These are phyloP conservation scores for Apomyelois bistriatella DNA, from an alignment of 2,888 invertebrate genomes.

Conservation along the genomic window DNA sequence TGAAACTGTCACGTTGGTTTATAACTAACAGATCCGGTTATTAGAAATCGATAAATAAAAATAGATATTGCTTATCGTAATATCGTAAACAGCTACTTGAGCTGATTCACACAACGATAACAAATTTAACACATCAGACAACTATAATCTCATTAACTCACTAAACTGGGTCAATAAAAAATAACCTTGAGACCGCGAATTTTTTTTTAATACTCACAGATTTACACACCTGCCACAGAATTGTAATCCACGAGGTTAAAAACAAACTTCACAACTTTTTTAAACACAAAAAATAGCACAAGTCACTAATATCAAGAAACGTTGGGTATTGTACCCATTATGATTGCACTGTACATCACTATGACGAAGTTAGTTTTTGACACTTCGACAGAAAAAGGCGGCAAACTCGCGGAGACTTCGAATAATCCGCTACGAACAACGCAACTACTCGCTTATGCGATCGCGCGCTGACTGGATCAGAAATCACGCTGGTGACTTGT, in stretches of 20 bases:
- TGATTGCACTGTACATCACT: constrained; percentile 47
- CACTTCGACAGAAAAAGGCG: constrained; percentile 39
- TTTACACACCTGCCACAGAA: constrained; percentile 21
- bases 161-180: constrained; percentile 5
- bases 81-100: neutral
- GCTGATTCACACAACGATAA: neutral
- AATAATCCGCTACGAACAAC: constrained; percentile 17
- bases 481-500: neutral
- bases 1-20: neutral
- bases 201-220: constrained; percentile 15
- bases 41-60: neutral
- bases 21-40: constrained; percentile 9
- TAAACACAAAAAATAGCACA: constrained; percentile 23
- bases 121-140: constrained; percentile 1
- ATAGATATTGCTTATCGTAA: constrained; percentile 3
- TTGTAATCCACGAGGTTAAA: constrained; percentile 25
- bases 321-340: constrained; percentile 48
- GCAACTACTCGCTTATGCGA: constrained; percentile 36
- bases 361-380: constrained; percentile 40
- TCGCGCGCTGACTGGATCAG: constrained; percentile 50
- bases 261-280: constrained; percentile 24
- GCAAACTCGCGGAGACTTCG: constrained; percentile 30
- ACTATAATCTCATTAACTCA: constrained; percentile 4
- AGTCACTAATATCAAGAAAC: constrained; percentile 37
- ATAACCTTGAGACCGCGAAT: neutral